Base-by-base conservation (phyloP, 2,113 vertebrate species). In the Collichthys lucidus region DNA sequence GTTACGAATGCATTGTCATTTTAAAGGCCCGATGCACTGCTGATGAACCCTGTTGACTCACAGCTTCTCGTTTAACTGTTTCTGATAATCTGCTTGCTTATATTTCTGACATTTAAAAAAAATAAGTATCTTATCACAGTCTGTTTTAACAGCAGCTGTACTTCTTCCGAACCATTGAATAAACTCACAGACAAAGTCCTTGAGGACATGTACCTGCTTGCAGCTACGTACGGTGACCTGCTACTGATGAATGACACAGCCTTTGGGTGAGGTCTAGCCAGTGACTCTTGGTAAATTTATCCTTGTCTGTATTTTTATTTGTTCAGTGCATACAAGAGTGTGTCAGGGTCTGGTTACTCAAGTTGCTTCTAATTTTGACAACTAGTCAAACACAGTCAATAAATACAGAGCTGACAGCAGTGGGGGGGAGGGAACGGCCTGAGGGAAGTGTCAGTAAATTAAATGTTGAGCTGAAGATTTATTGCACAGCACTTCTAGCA, bases 151-250 rank as follows among this genome's bases (percentile, higher is more conserved):
- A 15, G 50, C 26, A 74, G 55, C 63, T 79, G 44, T 1, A 5
- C 56, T 35, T 5, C 16, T 24, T 44, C 29, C 20, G 5, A 35
- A 17, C 0, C 3, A 65, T 72, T 24, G 62, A 56, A 49, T 35
- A 0, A 76, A 12, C 10, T 53, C 11, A 46, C 40, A 79, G 22
- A 61, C 47, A 57, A 46, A 62, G 1, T n/a, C 16, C 44, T 44
- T 40, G 19, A 74, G 31, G 62, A 73, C 10, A 0, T 73, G 80
- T 74, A 69, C 29, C 5, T 52, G 70, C 79, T 83, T 57, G 62
- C 4, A 62, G 24, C 6, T 16, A 57, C 50, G 10, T 26, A 65
- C 8, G 3, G 17, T 29, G 26, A 76, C 60, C 52, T 74, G 44
- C 47, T 71, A 31, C 14, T 66, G 14, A 80, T 47, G 2, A 70